These are phyloP conservation scores for Colletes gigas DNA, from an alignment of 1,140 invertebrate species.

Conservation along the genomic window DNA sequence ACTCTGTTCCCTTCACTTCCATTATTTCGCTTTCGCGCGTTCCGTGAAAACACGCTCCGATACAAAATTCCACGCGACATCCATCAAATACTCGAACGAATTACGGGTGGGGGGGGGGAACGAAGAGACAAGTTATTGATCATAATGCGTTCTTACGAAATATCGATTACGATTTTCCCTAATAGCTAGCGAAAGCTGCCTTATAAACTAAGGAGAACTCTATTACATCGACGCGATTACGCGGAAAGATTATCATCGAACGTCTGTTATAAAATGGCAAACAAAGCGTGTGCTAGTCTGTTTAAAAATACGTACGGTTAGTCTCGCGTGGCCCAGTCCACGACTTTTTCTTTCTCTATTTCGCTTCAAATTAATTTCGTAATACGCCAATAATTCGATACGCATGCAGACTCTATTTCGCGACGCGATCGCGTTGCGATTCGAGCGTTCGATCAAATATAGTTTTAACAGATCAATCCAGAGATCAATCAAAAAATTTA, in stretches of 20 bases:
- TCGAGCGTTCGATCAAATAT: neutral
- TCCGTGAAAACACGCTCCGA: neutral
- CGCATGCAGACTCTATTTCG: neutral
- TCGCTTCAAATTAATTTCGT: neutral
- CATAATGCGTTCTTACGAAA: conserved; percentile 7
- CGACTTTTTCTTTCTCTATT: neutral
- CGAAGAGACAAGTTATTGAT: conserved; percentile 13
- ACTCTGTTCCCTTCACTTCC: neutral
- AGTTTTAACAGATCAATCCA: no score
- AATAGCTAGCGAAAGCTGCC: conserved; percentile 25
- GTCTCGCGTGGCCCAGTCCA: conserved; percentile 5
- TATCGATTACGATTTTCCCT: conserved; percentile 15
- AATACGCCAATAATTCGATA: neutral
- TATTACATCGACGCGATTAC: neutral
- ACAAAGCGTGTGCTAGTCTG: neutral
- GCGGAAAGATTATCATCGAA: neutral
- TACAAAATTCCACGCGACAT: neutral
- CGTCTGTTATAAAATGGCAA: conserved; percentile 15
- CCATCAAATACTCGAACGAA: neutral
- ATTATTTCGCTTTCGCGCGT: neutral
- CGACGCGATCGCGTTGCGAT: conserved; percentile 5
- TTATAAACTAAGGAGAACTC: neutral
- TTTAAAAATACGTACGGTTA: neutral
- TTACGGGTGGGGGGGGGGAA: neutral
- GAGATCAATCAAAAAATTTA: no score